These are phyloP conservation scores for Leptosomus discolor DNA, from an alignment of 2,113 vertebrate genomes.

Conservation along the genomic window DNA sequence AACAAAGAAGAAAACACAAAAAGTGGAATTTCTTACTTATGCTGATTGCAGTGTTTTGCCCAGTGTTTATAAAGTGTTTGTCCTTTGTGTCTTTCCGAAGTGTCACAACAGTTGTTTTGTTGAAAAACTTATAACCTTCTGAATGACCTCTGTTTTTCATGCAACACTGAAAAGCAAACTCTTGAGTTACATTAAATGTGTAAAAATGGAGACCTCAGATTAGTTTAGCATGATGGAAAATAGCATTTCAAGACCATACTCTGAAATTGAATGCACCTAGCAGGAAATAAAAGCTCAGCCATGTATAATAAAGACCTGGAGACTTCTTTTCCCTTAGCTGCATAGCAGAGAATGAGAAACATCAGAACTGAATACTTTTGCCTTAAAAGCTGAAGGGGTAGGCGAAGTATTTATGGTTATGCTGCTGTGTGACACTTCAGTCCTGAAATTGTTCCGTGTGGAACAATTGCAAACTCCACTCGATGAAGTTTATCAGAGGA, in stretches of 20 bases:
- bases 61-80: not conserved
- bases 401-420: not conserved
- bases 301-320: not conserved
- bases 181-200: not conserved
- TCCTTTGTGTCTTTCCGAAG: not conserved
- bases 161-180: not conserved
- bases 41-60: not conserved
- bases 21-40: not conserved
- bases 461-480: not conserved
- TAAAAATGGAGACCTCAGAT: not conserved
- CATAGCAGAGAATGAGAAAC: not conserved
- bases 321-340: not conserved
- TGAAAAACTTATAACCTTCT: conserved; percentile 17
- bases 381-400: not conserved
- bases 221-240: not conserved
- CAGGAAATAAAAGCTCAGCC: conserved; percentile 12
- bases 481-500: not conserved
- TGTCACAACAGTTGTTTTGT: not conserved
- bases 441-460: not conserved
- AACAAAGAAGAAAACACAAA: not conserved
- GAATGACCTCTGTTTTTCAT: conserved; percentile 3
- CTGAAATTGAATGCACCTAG: conserved; percentile 2
- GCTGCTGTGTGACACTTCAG: not conserved
- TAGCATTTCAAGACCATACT: not conserved
- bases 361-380: not conserved